Percentiles rank a stretch among this genome's conserved stretches.
Evolutionary conservation across 2,797 vertebrate genomes (phyloP).

Genomic region (Paramormyrops hopkinsi): DNA sequence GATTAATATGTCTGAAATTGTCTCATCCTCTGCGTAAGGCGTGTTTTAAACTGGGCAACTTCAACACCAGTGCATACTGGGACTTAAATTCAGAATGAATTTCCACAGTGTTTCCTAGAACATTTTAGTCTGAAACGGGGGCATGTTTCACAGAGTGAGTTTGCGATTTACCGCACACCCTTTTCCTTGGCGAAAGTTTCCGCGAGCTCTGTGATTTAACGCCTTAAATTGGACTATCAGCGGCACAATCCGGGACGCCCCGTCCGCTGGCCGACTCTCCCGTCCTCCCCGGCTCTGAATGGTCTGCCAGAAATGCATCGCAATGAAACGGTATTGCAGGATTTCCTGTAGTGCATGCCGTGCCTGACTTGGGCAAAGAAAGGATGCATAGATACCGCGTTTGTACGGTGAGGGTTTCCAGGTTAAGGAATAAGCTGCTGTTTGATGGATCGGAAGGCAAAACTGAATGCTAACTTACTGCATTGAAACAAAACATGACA

Average conservation of each 20-base stretch:
- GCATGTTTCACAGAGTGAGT: neutral
- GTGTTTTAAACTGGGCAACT: neutral
- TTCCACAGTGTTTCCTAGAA: conserved; percentile 13
- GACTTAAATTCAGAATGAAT: neutral
- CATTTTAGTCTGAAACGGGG: neutral
- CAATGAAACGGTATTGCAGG: conserved; percentile 14
- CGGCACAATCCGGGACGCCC: neutral
- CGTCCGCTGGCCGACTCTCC: neutral
- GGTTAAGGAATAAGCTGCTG: conserved; percentile 10
- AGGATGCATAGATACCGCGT: conserved; percentile 26
- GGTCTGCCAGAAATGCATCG: conserved; percentile 19
- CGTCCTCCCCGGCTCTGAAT: neutral
- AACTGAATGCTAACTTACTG: conserved; percentile 13
- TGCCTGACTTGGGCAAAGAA: conserved; percentile 19
- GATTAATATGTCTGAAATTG: conserved; percentile 7
- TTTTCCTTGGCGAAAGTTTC: neutral
- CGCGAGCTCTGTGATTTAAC: conserved; percentile 5
- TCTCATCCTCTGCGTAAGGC: neutral
- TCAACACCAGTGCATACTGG: neutral
- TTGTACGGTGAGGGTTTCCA: conserved; percentile 16
- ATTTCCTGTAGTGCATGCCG: conserved; percentile 17
- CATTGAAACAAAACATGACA: neutral
- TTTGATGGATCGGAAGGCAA: neutral
- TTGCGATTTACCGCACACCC: neutral
- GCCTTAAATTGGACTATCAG: conserved; percentile 4